Percentiles rank a stretch among this genome's conserved stretches.
Evolutionary conservation across 2,888 invertebrate species (phyloP).

Genomic region (Rhyacophila evoluta): DNA sequence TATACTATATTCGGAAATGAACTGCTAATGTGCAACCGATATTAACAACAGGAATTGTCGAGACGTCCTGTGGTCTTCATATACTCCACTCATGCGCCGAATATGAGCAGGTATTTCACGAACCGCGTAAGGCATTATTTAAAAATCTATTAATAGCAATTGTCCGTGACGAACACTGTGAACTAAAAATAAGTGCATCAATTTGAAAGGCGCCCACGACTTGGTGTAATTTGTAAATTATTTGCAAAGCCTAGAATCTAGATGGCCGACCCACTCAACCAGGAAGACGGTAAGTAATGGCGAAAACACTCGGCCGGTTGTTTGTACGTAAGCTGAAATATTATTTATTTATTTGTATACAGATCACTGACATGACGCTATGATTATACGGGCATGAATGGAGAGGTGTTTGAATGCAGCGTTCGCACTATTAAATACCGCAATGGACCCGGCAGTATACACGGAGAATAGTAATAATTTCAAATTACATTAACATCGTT

Average conservation of each 20-base stretch:
- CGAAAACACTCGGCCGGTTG: background rate
- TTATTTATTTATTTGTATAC: background rate
- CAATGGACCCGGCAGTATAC: background rate
- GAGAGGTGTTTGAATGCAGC: background rate
- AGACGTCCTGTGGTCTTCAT: too few relatives aligned
- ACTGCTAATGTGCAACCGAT: too few relatives aligned
- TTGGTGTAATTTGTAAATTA: background rate
- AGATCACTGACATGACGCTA: background rate
- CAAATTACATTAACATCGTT: too few relatives aligned
- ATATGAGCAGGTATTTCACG: too few relatives aligned
- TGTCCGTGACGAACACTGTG: background rate
- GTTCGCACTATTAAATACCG: background rate
- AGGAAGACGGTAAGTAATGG: background rate
- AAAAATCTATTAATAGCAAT: too few relatives aligned
- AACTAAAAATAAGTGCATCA: conserved; percentile 21
- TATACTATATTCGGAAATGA: too few relatives aligned
- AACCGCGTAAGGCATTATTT: too few relatives aligned
- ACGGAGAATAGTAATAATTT: too few relatives aligned
- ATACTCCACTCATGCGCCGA: too few relatives aligned
- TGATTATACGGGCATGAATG: background rate
- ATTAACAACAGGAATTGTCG: too few relatives aligned
- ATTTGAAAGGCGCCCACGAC: background rate
- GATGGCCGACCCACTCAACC: background rate
- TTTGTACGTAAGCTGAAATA: background rate
- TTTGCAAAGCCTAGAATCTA: background rate